phyloP scores from a whole-genome alignment of 2,888 invertebrate species.

The Troilus luridus region DNA sequence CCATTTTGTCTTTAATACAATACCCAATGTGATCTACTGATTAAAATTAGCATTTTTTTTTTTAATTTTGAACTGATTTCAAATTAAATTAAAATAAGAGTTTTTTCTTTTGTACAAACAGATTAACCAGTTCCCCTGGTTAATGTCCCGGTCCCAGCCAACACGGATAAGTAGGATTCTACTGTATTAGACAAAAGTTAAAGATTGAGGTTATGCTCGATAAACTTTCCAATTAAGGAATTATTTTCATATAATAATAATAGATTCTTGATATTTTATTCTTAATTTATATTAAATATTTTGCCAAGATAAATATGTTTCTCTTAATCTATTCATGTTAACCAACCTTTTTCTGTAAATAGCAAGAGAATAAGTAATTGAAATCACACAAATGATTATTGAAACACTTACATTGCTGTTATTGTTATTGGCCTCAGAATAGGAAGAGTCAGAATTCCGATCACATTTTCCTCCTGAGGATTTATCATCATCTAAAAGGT shows the following conservation, averaged over 20 bases:
- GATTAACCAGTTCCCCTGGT: too few relatives aligned
- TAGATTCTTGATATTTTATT: not conserved
- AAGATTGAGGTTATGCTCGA: not conserved
- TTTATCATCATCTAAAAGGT: conserved; percentile 48
- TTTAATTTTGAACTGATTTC: too few relatives aligned
- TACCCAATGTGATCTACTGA: too few relatives aligned
- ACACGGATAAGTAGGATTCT: too few relatives aligned
- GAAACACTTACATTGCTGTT: not conserved
- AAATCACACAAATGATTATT: not conserved
- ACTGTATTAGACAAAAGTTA: not conserved
- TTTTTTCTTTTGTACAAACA: too few relatives aligned
- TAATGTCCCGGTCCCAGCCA: too few relatives aligned
- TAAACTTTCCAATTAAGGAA: not conserved
- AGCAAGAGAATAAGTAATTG: not conserved
- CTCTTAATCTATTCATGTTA: not conserved
- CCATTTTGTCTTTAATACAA: too few relatives aligned
- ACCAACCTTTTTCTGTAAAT: not conserved
- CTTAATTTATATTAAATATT: not conserved
- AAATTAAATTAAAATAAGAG: too few relatives aligned
- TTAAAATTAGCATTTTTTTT: too few relatives aligned
- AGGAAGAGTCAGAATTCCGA: conserved; percentile 72
- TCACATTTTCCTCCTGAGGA: conserved; percentile 65
- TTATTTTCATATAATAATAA: not conserved
- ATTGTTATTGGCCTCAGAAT: conserved; percentile 69
- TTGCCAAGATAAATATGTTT: not conserved